Evolutionary conservation across 2,113 vertebrate genomes (phyloP).

Genomic region (Cololabis saira): DNA sequence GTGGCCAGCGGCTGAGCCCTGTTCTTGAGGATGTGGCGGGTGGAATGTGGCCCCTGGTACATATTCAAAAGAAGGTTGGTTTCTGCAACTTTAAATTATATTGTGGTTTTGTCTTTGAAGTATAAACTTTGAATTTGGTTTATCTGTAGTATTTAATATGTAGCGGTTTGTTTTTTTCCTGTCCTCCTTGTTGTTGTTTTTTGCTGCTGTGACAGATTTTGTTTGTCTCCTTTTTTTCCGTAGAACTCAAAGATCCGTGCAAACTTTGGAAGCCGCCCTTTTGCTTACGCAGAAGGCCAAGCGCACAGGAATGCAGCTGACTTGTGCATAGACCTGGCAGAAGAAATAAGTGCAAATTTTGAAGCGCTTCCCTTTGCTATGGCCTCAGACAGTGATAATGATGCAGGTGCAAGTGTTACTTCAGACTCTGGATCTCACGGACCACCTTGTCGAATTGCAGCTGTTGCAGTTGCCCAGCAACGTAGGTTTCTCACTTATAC

Average conservation of each 20-base stretch:
- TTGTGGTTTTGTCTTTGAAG: neutral
- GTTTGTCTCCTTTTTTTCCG: constrained; percentile 14
- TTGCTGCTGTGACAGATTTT: neutral
- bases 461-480: constrained; percentile 90
- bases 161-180: constrained; percentile 8
- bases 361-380: constrained; percentile 97
- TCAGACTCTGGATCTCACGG: constrained; percentile 94
- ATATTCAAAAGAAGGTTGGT: constrained; percentile 97
- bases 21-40: constrained; percentile 95
- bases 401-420: constrained; percentile 94
- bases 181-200: neutral
- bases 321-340: constrained; percentile 93
- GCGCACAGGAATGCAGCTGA: constrained; percentile 96
- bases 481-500: constrained; percentile 77
- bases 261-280: constrained; percentile 93
- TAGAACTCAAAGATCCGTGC: constrained; percentile 98
- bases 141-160: too few relatives aligned
- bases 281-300: constrained; percentile 95
- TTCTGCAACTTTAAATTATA: neutral
- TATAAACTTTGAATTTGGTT: neutral
- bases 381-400: constrained; percentile 98
- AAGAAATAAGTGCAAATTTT: constrained; percentile 98
- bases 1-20: constrained; percentile 91
- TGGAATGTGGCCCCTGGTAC: constrained; percentile 98
- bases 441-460: constrained; percentile 93